These are phyloP conservation scores for Hirundo rustica DNA, from an alignment of 2,797 vertebrate species.

Conservation along the genomic window DNA sequence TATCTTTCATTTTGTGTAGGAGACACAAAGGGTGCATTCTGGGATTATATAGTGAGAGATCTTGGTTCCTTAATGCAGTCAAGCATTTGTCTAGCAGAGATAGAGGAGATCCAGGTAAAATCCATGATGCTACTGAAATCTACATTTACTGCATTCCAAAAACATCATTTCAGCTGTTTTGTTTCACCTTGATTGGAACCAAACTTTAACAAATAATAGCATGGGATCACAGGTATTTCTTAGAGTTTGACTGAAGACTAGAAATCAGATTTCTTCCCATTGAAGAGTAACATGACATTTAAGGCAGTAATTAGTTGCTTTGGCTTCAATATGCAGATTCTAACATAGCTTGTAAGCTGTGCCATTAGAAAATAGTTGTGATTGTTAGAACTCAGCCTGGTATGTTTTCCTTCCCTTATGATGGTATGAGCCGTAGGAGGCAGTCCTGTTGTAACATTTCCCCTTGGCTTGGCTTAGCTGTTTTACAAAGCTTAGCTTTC, in stretches of 20 bases:
- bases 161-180: not conserved
- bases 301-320: not conserved
- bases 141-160: not conserved
- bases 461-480: not conserved
- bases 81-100: not conserved
- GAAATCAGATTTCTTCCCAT: not conserved
- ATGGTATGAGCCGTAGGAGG: not conserved
- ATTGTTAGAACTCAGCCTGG: not conserved
- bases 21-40: not conserved
- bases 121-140: not conserved
- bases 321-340: not conserved
- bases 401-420: accelerated
- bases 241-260: not conserved
- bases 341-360: not conserved
- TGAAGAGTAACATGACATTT: not conserved
- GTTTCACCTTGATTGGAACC: not conserved
- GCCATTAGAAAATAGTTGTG: not conserved
- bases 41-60: not conserved
- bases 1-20: not conserved
- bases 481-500: not conserved
- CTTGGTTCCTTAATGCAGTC: not conserved
- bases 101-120: not conserved
- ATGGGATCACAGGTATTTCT: not conserved
- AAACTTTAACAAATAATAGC: not conserved
- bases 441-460: not conserved